Base-by-base conservation (phyloP, 2,113 vertebrate genomes). In the Lethenteron reissneri region DNA sequence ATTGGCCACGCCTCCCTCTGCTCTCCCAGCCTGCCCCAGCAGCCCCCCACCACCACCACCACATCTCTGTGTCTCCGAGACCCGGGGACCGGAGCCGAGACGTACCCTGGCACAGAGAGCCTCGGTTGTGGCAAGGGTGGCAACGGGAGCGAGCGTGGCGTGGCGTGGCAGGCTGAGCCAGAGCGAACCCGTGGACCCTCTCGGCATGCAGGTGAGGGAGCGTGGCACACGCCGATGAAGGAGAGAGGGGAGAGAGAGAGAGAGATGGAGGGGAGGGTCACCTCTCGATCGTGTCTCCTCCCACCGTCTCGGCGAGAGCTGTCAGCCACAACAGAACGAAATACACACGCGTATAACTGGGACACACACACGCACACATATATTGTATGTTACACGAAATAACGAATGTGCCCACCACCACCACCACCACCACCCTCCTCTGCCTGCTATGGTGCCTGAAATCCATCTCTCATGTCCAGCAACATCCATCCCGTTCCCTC, bases 241-340 rank as follows among this genome's bases (percentile, higher is more conserved):
- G 60, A 41, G 25, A 21, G 56, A 58, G 74, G 71, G 71, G 64
- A 58, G 59, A 57, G 58, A 19, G 17, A 70, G 17, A 41, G 70
- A 41, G 70, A 3, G 15, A 17, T 41, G 57, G 21, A 41, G 57
- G 57, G 25, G 8, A 25, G 21, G 6, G 25, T 41, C 56, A 56
- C 11, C 78, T 77, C 79, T 79, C 79, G 80, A 25, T 70, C 72
- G 12, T 8, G 11, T 56, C 41, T 69, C 41, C 70, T 70, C 78
- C 21, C 15, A 25, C 70, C 15, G 70, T 76, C 56, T 73, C 59
- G 73, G 71, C 79, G 81, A 81, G 80, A 80, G 79, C 79, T 8
- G 15, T 68, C 62, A n/a, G 62, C 15, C 62, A n/a, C 15, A 19
- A 68, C 62, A 68, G 19, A 68, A n/a, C 62, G 62, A 68, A 15